phyloP scores from a whole-genome alignment of 1,140 invertebrate species.

The Trinorchestia longiramus region DNA sequence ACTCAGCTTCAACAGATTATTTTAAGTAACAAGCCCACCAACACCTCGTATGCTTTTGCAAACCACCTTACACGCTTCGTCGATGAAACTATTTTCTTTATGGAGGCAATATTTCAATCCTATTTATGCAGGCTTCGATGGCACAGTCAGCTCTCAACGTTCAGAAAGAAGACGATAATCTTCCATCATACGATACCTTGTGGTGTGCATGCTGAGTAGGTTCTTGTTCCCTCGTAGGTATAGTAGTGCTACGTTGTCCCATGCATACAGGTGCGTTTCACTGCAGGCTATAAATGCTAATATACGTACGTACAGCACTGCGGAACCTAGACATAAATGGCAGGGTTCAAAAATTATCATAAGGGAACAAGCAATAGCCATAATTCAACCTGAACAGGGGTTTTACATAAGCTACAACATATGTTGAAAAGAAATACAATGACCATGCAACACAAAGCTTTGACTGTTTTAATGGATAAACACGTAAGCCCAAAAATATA shows the following conservation, averaged over 20 bases:
- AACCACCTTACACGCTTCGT: background rate
- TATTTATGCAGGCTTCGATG: conserved; percentile 10
- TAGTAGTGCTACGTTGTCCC: background rate
- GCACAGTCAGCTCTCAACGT: background rate
- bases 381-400: background rate
- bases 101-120: background rate
- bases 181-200: background rate
- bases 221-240: background rate
- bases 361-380: background rate
- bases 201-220: background rate
- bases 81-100: conserved; percentile 54
- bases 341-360: background rate
- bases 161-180: conserved; percentile 19
- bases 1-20: background rate
- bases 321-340: background rate
- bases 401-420: background rate
- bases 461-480: background rate
- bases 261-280: background rate
- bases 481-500: background rate
- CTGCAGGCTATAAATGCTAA: background rate
- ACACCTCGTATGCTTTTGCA: background rate
- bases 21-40: background rate
- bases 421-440: background rate
- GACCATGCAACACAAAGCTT: background rate
- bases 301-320: background rate